Conservation (phyloP, 2,113 vertebrate species). For the Tricholaema leucomelas region DNA sequence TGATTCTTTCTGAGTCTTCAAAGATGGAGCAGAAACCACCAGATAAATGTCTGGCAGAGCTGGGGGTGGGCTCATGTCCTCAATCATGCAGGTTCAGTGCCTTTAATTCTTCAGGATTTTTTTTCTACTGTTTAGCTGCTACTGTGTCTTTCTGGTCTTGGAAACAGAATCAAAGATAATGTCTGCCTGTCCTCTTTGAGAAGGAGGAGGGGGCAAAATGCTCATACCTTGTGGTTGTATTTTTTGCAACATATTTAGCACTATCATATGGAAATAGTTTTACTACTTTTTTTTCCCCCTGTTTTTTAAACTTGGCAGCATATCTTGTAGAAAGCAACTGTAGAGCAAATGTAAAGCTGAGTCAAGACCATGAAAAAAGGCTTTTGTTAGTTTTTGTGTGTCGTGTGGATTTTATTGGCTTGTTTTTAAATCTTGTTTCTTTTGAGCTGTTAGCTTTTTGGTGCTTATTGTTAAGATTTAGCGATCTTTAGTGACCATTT, state of each 20-base stretch:
- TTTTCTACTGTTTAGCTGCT: not conserved
- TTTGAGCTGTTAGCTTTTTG: constrained; percentile 29
- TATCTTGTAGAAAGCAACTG: not conserved
- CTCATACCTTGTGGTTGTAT: not conserved
- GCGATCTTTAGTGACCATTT: constrained; percentile 6
- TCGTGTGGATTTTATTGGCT: not conserved
- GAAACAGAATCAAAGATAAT: not conserved
- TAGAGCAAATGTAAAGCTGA: not conserved
- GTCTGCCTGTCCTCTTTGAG: not conserved
- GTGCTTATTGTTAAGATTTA: not conserved
- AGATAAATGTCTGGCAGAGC: not conserved
- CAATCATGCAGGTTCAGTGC: not conserved
- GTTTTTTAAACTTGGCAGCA: not conserved
- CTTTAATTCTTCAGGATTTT: not conserved
- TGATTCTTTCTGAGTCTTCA: not conserved
- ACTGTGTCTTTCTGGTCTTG: not conserved
- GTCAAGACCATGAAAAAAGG: not conserved
- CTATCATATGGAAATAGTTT: not conserved
- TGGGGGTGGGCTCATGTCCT: not conserved
- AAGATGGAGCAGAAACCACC: not conserved
- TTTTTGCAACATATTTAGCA: not conserved
- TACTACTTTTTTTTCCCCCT: not conserved
- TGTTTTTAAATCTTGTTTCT: not conserved
- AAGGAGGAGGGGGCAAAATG: not conserved
- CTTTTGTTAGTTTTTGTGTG: not conserved